phyloP scores from a whole-genome alignment of 2,888 invertebrate genomes.

The Calliopum simillimum region DNA sequence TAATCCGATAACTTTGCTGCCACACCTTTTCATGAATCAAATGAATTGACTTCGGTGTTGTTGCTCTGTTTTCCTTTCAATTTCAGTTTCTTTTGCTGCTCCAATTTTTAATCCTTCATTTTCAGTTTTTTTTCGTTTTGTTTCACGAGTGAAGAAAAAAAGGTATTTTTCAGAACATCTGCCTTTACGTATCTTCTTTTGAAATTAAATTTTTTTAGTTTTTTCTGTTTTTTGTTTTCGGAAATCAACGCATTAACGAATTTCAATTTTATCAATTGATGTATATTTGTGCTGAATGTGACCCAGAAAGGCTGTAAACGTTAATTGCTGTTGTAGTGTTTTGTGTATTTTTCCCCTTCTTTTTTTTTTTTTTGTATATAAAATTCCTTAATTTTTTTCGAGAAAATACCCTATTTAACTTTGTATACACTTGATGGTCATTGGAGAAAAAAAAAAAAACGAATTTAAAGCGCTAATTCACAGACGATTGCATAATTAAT shows the following conservation, averaged over 20 bases:
- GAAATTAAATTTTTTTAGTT: background rate
- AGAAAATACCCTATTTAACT: slow-evolving; percentile 35
- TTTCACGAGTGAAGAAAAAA: background rate
- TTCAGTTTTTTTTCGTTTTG: too few relatives aligned
- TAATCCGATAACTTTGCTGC: slow-evolving; percentile 27
- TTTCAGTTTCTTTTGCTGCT: background rate
- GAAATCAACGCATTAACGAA: slow-evolving; percentile 1
- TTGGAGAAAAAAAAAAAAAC: background rate
- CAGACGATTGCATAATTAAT: slow-evolving; percentile 35
- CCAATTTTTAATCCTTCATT: background rate
- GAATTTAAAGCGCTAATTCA: slow-evolving; percentile 15
- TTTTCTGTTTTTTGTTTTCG: background rate
- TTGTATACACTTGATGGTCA: slow-evolving; percentile 39
- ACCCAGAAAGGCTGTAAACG: slow-evolving; percentile 48
- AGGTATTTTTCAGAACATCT: background rate
- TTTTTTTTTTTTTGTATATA: slow-evolving; percentile 4
- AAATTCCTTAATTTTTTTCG: background rate
- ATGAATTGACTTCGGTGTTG: slow-evolving; percentile 1
- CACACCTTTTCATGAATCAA: slow-evolving; percentile 18
- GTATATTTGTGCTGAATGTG: slow-evolving; percentile 12
- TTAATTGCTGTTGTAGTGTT: slow-evolving; percentile 63
- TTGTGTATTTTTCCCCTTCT: slow-evolving; percentile 30
- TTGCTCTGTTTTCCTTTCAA: background rate
- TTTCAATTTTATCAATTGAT: background rate
- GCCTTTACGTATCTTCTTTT: background rate